Conservation (phyloP, 2,113 vertebrate genomes). For the Cephalopterus ornatus region DNA sequence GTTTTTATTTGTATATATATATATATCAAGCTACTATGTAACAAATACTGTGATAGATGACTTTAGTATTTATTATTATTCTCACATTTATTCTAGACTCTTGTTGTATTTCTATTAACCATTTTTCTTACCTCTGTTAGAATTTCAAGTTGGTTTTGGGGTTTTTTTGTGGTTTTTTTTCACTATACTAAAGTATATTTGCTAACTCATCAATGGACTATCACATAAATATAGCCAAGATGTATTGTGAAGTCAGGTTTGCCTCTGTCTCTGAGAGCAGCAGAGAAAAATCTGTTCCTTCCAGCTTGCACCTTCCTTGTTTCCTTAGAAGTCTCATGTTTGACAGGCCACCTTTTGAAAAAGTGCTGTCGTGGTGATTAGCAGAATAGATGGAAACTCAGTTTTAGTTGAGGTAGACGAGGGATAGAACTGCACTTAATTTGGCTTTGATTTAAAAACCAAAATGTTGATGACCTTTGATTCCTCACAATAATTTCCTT, state of each 20-base stretch:
- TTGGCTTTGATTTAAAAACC: not conserved
- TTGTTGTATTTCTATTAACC: not conserved
- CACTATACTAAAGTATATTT: not conserved
- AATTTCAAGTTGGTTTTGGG: not conserved
- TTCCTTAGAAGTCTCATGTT: not conserved
- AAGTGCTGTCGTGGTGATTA: not conserved
- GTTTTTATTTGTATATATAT: not conserved
- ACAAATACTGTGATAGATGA: not conserved
- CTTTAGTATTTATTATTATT: not conserved
- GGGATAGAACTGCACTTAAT: not conserved
- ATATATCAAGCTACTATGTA: not conserved
- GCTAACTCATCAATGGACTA: not conserved
- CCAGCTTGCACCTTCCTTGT: not conserved
- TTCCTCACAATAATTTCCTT: not conserved
- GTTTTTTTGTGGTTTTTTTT: not conserved
- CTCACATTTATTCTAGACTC: not conserved
- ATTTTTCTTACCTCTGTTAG: not conserved
- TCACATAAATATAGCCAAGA: not conserved
- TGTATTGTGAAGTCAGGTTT: not conserved
- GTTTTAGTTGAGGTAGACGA: not conserved
- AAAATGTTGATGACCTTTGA: not conserved
- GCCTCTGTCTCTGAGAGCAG: not conserved
- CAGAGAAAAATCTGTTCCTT: not conserved
- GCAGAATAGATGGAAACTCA: not conserved
- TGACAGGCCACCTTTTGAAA: not conserved